These are phyloP conservation scores for Coracias cyanogaster DNA, from an alignment of 2,797 vertebrate genomes.

Conservation along the genomic window DNA sequence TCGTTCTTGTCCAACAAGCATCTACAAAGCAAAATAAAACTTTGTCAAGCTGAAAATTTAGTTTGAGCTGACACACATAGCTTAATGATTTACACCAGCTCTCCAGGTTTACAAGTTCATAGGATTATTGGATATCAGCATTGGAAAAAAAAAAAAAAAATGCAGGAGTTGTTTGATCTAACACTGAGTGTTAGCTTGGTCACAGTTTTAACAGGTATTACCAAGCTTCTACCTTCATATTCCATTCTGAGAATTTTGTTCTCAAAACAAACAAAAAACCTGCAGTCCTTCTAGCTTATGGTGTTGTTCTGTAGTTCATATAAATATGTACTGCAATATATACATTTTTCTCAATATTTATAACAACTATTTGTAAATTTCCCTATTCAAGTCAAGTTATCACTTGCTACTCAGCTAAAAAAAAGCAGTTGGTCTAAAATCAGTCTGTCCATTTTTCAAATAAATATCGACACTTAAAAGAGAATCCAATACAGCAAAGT, in stretches of 20 bases:
- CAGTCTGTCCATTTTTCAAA: neutral
- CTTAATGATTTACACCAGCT: neutral
- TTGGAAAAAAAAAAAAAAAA: neutral
- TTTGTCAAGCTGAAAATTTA: neutral
- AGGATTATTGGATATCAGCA: neutral
- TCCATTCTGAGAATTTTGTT: neutral
- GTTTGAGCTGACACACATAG: neutral
- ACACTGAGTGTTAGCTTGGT: neutral
- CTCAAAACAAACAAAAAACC: neutral
- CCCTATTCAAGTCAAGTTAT: neutral
- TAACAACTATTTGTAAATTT: neutral
- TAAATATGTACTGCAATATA: neutral
- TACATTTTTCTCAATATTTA: neutral
- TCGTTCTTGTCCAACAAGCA: conserved; percentile 83
- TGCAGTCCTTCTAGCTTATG: neutral
- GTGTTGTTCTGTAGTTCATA: neutral
- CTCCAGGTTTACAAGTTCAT: neutral
- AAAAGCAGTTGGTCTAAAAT: neutral
- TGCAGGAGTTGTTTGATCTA: neutral
- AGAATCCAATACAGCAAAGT: neutral
- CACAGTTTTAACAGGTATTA: neutral
- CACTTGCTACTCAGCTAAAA: neutral
- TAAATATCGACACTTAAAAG: neutral
- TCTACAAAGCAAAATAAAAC: conserved; percentile 75
- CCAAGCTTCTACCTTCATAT: neutral